phyloP scores from a whole-genome alignment of 1,140 invertebrate species.

The Zaprionus tsacasi region DNA sequence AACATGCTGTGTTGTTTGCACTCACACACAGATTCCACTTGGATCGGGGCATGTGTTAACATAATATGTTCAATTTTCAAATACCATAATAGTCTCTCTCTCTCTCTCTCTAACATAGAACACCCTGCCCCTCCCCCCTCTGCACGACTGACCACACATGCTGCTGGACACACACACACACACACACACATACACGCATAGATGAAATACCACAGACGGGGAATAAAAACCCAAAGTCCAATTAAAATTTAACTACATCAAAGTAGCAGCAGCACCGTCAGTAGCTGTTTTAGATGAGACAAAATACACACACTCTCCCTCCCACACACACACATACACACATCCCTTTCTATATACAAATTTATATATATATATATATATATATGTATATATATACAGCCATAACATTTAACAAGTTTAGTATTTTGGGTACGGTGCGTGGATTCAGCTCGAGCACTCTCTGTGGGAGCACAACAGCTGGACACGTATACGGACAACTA shows the following conservation, averaged over 20 bases:
- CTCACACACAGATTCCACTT: background rate
- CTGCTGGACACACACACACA: conserved; percentile 32
- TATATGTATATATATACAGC: conserved; percentile 29
- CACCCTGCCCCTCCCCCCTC: background rate
- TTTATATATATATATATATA: background rate
- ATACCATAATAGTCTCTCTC: conserved; percentile 35
- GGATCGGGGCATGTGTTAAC: conserved; percentile 24
- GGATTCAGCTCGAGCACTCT: conserved; percentile 46
- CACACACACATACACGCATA: conserved; percentile 35
- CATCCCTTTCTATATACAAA: background rate
- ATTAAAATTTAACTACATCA: conserved; percentile 84
- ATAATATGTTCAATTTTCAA: conserved; percentile 46
- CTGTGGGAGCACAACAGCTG: conserved; percentile 72
- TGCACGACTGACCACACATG: background rate
- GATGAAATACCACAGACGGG: conserved; percentile 72
- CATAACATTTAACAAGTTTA: conserved; percentile 78
- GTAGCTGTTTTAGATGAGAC: conserved; percentile 65
- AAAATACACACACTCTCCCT: conserved; percentile 28
- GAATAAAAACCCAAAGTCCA: conserved; percentile 79
- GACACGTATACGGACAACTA: conserved; percentile 61
- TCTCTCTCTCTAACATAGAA: background rate
- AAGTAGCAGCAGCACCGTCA: conserved; percentile 66
- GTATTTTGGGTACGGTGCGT: conserved; percentile 62
- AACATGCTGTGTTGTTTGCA: background rate
- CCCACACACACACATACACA: conserved; percentile 21